Percentiles rank a stretch among this genome's conserved stretches.
Evolutionary conservation across 2,888 invertebrate genomes (phyloP).

Genomic region (Macrophya annulata): DNA sequence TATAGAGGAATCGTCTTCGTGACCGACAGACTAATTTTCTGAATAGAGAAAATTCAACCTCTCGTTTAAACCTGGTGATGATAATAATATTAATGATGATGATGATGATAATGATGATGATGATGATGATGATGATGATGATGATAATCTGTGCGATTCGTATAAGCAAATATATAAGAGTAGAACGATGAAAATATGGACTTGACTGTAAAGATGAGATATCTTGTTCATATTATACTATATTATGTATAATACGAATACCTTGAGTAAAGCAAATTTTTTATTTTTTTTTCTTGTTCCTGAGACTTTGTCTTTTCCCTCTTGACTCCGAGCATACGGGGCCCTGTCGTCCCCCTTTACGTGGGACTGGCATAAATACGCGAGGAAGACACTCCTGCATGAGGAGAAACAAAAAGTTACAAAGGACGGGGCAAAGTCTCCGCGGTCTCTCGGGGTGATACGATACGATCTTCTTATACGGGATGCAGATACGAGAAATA

Average conservation of each 20-base stretch:
- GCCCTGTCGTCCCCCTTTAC: neutral
- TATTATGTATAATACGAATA: neutral
- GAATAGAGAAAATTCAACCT: neutral
- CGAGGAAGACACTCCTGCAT: conserved; percentile 61
- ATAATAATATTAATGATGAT: neutral
- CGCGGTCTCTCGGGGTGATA: conserved; percentile 63
- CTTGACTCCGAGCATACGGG: neutral
- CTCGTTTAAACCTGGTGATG: neutral
- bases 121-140: neutral
- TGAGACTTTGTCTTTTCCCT: conserved; percentile 58
- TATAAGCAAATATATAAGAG: neutral
- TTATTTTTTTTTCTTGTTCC: conserved; percentile 58
- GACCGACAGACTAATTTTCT: neutral
- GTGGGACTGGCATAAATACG: conserved; percentile 75
- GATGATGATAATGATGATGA: neutral
- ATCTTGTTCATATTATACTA: neutral
- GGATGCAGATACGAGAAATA: conserved; percentile 76
- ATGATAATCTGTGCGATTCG: neutral
- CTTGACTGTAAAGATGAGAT: neutral
- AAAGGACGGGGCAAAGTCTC: conserved; percentile 71
- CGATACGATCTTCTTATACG: conserved; percentile 76
- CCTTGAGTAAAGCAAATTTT: conserved; percentile 70
- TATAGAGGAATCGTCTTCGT: neutral
- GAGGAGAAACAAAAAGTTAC: conserved; percentile 73
- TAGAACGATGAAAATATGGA: neutral